Conservation (phyloP, 2,797 vertebrate species). For the Tapirus indicus region DNA sequence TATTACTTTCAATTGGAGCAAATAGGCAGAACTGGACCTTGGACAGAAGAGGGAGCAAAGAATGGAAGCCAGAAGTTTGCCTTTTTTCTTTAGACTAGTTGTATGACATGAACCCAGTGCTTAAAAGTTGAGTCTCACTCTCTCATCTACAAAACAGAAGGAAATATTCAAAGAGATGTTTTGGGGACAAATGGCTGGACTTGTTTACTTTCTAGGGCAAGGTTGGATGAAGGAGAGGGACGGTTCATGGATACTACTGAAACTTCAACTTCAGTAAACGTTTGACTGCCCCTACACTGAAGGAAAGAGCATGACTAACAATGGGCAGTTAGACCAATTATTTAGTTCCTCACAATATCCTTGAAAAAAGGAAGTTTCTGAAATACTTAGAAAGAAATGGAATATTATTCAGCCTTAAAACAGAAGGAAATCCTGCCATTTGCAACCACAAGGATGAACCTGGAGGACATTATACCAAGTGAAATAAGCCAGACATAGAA, state of each 20-base stretch:
- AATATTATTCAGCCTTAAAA: not conserved
- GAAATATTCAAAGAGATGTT: not conserved
- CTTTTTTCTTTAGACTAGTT: not conserved
- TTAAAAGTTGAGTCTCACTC: not conserved
- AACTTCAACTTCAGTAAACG: not conserved
- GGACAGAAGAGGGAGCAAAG: not conserved
- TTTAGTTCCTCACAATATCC: not conserved
- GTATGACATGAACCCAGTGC: not conserved
- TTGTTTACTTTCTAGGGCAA: not conserved
- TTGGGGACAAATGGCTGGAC: not conserved
- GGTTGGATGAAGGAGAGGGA: not conserved
- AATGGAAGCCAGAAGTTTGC: too few relatives aligned
- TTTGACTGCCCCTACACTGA: not conserved
- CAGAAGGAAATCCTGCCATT: not conserved
- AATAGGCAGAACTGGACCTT: not conserved
- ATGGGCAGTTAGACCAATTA: not conserved
- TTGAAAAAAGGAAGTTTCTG: not conserved
- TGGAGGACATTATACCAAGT: not conserved
- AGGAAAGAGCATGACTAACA: not conserved
- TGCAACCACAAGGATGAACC: not conserved
- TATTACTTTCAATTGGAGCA: not conserved
- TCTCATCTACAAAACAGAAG: not conserved
- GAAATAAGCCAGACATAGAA: not conserved
- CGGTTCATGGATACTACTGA: not conserved
- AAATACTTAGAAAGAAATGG: not conserved